phyloP scores from a whole-genome alignment of 2,888 invertebrate species.

The Pyrrhia umbra region DNA sequence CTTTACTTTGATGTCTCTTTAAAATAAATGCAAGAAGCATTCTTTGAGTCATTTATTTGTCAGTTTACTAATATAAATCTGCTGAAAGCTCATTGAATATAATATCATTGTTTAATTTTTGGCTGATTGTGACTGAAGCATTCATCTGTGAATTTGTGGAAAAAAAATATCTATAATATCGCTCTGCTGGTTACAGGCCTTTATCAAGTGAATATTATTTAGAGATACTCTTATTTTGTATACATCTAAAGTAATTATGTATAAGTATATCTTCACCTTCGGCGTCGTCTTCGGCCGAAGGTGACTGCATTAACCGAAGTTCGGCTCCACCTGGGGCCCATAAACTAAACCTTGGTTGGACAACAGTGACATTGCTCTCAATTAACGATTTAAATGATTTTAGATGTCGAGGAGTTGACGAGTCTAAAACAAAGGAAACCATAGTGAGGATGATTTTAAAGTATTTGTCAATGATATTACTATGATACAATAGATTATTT shows the following conservation, averaged over 20 bases:
- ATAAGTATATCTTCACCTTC: conserved; percentile 45
- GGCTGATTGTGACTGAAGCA: too few species aligned
- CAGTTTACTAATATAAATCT: too few species aligned
- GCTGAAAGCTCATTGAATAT: too few species aligned
- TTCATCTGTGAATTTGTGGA: too few species aligned
- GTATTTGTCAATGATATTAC: neutral
- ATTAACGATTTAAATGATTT: conserved; percentile 51
- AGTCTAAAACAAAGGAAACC: conserved; percentile 51
- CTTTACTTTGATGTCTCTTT: too few species aligned
- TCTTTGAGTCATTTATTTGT: too few species aligned
- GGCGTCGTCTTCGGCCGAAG: conserved; percentile 52
- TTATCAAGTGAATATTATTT: neutral
- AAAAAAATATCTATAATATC: neutral
- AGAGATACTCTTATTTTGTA: neutral
- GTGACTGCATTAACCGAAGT: conserved; percentile 45
- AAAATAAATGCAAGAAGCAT: too few species aligned
- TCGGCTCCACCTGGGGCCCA: conserved; percentile 42
- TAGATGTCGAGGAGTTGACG: conserved; percentile 37
- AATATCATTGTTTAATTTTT: too few species aligned
- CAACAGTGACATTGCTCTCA: conserved; percentile 55
- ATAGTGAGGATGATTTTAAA: conserved; percentile 10
- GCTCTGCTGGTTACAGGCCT: neutral
- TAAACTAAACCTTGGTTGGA: conserved; percentile 39
- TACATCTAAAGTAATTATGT: neutral
- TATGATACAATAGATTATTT: too few species aligned